These are phyloP conservation scores for Epinotia nisella DNA, from an alignment of 2,888 invertebrate genomes.

Conservation along the genomic window DNA sequence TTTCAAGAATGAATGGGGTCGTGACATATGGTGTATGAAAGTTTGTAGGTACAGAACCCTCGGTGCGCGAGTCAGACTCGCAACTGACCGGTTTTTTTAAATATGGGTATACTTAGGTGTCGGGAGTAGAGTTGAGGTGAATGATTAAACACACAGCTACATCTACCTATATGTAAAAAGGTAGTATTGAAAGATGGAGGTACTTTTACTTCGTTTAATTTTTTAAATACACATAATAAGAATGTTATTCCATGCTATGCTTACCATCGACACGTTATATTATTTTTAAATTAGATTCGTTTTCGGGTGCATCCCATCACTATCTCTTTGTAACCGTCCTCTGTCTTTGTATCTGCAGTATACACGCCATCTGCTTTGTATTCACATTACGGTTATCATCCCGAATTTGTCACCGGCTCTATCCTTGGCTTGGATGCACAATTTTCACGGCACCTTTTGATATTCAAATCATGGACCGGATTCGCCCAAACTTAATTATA, in stretches of 20 bases:
- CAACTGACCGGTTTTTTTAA: too few species aligned
- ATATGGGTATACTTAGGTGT: too few species aligned
- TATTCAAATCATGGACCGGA: constrained; percentile 58
- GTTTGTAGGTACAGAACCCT: too few species aligned
- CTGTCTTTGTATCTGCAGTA: constrained; percentile 11
- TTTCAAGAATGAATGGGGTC: too few species aligned
- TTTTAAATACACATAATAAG: background rate
- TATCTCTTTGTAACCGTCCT: constrained; percentile 19
- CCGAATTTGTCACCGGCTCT: constrained; percentile 55
- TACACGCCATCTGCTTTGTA: constrained; percentile 57
- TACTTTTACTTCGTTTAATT: too few species aligned
- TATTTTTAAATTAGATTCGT: constrained; percentile 68
- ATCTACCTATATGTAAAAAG: too few species aligned
- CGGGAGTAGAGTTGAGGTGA: too few species aligned
- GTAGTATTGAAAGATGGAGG: too few species aligned
- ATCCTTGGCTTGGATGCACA: constrained; percentile 49
- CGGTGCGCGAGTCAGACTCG: too few species aligned
- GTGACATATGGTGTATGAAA: too few species aligned
- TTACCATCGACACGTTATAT: constrained; percentile 50
- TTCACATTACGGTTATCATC: constrained; percentile 58
- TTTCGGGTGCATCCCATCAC: constrained; percentile 55
- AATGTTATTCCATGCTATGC: constrained; percentile 21
- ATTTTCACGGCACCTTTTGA: constrained; percentile 58
- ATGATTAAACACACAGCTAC: too few species aligned
- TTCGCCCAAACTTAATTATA: constrained; percentile 46